Conservation (phyloP, 2,113 vertebrate species). For the Hiodon alosoides region DNA sequence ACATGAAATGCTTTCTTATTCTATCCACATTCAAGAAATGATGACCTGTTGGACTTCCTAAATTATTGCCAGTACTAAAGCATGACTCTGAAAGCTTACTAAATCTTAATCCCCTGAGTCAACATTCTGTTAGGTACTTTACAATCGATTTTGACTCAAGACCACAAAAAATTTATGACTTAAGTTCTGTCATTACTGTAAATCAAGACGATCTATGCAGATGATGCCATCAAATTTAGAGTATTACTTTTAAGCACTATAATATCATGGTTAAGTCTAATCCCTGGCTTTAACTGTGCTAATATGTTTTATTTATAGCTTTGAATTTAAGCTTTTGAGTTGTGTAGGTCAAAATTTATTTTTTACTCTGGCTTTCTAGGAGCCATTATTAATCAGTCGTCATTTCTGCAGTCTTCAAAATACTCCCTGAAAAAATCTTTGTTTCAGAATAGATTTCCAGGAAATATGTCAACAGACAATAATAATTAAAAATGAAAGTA, state of each 20-base stretch:
- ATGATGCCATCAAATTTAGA: constrained; percentile 29
- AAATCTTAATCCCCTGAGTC: constrained; percentile 38
- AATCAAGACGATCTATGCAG: constrained; percentile 41
- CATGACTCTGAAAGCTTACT: constrained; percentile 33
- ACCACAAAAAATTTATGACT: constrained; percentile 32
- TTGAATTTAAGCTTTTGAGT: neutral
- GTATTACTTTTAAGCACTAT: too few species aligned
- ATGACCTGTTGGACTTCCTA: constrained; percentile 3
- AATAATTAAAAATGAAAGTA: neutral
- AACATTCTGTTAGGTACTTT: constrained; percentile 31
- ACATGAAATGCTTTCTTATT: too few species aligned
- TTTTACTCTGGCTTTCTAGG: neutral
- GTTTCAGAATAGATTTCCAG: too few species aligned
- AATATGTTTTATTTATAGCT: neutral
- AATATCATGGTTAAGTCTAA: neutral
- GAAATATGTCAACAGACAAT: neutral
- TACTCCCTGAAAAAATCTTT: too few species aligned
- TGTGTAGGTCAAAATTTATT: neutral
- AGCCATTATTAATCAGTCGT: too few species aligned
- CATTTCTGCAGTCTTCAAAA: too few species aligned
- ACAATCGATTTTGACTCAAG: constrained; percentile 37
- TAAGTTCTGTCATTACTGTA: constrained; percentile 20
- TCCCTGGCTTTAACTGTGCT: constrained; percentile 23
- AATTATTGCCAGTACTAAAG: constrained; percentile 32
- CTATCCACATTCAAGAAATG: too few species aligned